Evolutionary conservation across 2,888 invertebrate species (phyloP), one percentile per base, ranked within the genome.

Genomic region (Epicampocera succincta): DNA sequence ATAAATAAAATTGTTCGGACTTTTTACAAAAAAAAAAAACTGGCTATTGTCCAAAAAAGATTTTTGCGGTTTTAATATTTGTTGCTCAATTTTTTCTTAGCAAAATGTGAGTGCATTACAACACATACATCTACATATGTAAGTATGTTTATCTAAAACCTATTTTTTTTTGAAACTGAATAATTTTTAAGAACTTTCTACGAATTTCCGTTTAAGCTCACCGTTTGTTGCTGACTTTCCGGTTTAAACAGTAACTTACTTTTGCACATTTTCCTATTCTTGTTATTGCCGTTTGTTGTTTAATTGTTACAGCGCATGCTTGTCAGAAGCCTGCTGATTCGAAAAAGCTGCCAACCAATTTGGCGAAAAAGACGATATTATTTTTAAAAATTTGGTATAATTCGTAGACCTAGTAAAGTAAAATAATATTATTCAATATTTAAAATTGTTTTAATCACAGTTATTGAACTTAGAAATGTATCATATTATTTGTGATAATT

Each of bases 131-230:
- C 1, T 1, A 33, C 8, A 33, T 1, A 33, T 8, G 8, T 9
- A 5, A 1, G 1, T 19, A 6, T 9, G 17, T 17, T 17, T 4
- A 33, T 33, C 8, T 8, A 15, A 15, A 33, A 4, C 2, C 0
- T 13, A 0, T 8, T 48, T 25, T 48, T 25, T 48, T 25, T 33
- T 29, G 15, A 8, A 19, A n/a, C 11, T 15, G 33, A 19, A 29
- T 25, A n/a, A 21, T 9, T 71, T 52, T 44, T 56, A 48, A 68
- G 25, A 3, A 1, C 0, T 8, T 25, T 6, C 29, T 40, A 29
- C 12, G 54, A 46, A 58, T 42, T 56, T 74, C 68, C 73, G 63
- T 48, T 74, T 21, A 19, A 80, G 69, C 75, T 80, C 44, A 80
- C 74, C 50, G 71, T 15, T 54, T 33, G 11, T 54, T 48, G 19